These are phyloP conservation scores for Chalcosyrphus nemorum DNA, from an alignment of 2,888 invertebrate genomes.

Conservation along the genomic window DNA sequence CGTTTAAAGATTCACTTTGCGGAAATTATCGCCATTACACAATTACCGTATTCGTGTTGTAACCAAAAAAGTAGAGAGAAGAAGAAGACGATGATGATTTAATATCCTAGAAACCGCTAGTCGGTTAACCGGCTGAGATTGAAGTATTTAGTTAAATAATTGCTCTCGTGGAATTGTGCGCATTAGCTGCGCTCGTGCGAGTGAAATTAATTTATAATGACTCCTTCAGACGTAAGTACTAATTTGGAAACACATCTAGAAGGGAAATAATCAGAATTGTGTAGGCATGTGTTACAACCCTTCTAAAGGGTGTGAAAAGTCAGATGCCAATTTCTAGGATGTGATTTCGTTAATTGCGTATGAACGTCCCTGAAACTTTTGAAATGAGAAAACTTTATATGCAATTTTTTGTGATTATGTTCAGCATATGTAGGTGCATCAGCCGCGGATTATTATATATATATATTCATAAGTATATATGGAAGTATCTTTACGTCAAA, in stretches of 20 bases:
- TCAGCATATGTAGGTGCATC: too few relatives aligned
- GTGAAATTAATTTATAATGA: slow-evolving; percentile 14
- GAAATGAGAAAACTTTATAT: too few relatives aligned
- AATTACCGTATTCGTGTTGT: slow-evolving; percentile 24
- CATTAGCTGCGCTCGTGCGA: slow-evolving; percentile 27
- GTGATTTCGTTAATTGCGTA: too few relatives aligned
- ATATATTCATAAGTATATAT: too few relatives aligned
- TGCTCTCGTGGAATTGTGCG: slow-evolving; percentile 1
- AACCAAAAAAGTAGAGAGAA: not conserved
- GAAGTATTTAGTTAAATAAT: slow-evolving; percentile 35
- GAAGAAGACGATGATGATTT: slow-evolving; percentile 28
- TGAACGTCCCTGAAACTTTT: too few relatives aligned
- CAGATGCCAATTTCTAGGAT: too few relatives aligned
- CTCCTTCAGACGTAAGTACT: not conserved
- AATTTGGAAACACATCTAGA: not conserved
- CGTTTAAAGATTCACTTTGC: slow-evolving; percentile 43
- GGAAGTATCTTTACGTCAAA: too few relatives aligned
- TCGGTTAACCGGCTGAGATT: slow-evolving; percentile 29
- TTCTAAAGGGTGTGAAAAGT: not conserved
- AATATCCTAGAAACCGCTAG: slow-evolving; percentile 37
- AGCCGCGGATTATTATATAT: too few relatives aligned
- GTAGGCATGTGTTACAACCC: not conserved
- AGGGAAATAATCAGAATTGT: not conserved
- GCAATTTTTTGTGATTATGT: too few relatives aligned
- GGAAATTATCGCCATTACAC: slow-evolving; percentile 49